A percentile compares a stretch with the other conserved stretches of the same genome.
Evolutionary conservation across 2,797 vertebrate species (phyloP).

Genomic region (Ciconia nigra): DNA sequence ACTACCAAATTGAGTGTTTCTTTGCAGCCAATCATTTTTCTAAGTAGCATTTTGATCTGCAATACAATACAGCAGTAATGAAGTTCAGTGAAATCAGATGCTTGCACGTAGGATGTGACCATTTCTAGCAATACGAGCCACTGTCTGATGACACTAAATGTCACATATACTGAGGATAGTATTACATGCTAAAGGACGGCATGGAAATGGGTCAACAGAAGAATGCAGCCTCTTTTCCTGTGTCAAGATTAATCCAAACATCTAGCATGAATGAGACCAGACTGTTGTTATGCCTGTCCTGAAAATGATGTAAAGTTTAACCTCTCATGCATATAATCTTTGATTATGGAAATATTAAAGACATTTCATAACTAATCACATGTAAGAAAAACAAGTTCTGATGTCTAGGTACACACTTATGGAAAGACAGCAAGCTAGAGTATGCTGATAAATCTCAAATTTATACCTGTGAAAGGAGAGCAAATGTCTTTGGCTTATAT

Average conservation of each 20-base stretch:
- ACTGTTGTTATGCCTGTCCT: neutral
- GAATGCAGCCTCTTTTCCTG: neutral
- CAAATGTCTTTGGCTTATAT: neutral
- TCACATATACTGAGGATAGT: neutral
- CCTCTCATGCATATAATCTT: neutral
- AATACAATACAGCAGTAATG: neutral
- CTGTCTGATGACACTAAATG: neutral
- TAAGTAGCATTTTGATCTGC: constrained; percentile 85
- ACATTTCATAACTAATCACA: neutral
- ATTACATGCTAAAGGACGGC: neutral
- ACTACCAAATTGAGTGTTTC: constrained; percentile 90
- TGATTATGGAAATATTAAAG: neutral
- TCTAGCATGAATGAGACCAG: neutral
- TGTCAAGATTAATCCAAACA: neutral
- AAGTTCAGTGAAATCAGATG: neutral
- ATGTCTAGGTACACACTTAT: neutral
- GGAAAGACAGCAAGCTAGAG: neutral
- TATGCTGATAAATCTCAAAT: neutral
- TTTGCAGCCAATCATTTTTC: constrained; percentile 79
- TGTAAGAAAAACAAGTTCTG: neutral
- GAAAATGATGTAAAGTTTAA: neutral
- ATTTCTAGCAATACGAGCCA: neutral
- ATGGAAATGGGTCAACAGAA: neutral
- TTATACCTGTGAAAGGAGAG: neutral
- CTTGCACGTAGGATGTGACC: neutral